phyloP scores from a whole-genome alignment of 2,797 vertebrate genomes.

The Crocidura indochinensis region DNA sequence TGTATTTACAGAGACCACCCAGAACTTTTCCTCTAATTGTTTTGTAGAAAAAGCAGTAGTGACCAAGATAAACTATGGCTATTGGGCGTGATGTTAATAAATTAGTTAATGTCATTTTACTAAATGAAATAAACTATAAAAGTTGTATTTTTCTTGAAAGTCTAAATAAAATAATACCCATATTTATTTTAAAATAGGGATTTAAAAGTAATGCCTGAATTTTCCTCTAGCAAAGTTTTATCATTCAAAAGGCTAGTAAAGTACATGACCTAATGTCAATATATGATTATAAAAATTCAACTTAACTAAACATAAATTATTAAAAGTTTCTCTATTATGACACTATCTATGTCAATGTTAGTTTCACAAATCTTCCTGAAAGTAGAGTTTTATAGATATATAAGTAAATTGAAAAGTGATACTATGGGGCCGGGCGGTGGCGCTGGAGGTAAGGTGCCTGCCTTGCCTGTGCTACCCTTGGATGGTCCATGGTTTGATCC shows the following conservation, averaged over 20 bases:
- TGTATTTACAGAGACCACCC: not conserved
- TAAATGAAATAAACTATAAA: not conserved
- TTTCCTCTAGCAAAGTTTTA: not conserved
- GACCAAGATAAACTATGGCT: not conserved
- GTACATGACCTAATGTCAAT: slow-evolving; percentile 7
- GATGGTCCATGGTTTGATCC: no score
- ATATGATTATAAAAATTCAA: not conserved
- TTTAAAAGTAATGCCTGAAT: not conserved
- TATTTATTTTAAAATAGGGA: not conserved
- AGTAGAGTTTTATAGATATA: not conserved
- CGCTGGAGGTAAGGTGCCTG: no score
- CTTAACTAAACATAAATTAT: not conserved
- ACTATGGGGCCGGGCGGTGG: no score
- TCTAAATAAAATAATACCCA: no score
- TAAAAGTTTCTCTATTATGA: not conserved
- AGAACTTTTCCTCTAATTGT: not conserved
- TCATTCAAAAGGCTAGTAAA: not conserved
- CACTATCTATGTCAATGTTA: not conserved
- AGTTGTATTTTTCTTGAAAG: not conserved
- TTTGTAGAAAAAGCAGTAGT: not conserved
- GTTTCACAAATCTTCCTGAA: not conserved
- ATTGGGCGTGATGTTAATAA: not conserved
- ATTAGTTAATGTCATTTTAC: not conserved
- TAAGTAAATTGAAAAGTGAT: not conserved
- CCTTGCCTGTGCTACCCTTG: no score